Conservation (phyloP, 2,797 vertebrate species). For the Glossophaga mutica region DNA sequence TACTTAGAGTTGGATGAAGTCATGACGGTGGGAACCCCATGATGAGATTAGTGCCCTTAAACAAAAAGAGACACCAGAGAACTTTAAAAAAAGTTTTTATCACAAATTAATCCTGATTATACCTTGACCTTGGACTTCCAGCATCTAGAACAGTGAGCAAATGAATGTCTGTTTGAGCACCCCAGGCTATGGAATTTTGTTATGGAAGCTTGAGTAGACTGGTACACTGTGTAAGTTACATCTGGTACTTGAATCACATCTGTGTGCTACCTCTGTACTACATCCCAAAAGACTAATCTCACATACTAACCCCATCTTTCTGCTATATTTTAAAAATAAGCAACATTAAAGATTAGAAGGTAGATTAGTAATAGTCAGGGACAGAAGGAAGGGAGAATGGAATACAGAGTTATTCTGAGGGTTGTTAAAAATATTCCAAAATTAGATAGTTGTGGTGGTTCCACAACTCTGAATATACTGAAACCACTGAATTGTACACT, state of each 20-base stretch:
- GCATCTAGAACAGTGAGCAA: background rate
- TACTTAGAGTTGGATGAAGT: background rate
- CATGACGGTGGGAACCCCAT: background rate
- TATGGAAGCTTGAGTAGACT: rapidly evolving
- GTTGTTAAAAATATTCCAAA: background rate
- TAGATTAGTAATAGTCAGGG: too few relatives aligned
- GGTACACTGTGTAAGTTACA: rapidly evolving
- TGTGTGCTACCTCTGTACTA: background rate
- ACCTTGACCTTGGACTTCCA: background rate
- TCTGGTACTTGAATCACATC: too few relatives aligned
- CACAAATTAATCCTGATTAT: background rate
- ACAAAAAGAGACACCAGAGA: background rate
- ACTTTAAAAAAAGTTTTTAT: background rate
- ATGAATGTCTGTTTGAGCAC: too few relatives aligned
- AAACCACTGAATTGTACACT: background rate
- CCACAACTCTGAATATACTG: background rate
- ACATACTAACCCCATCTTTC: background rate
- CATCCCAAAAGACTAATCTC: background rate
- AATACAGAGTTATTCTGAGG: background rate
- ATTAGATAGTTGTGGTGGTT: rapidly evolving
- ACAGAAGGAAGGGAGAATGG: too few relatives aligned
- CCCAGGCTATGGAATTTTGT: rapidly evolving
- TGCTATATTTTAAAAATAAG: background rate
- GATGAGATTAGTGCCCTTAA: too few relatives aligned
- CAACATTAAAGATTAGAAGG: background rate